Percentiles rank a stretch among this genome's conserved stretches.
phyloP scores from a whole-genome alignment of 2,797 vertebrate species.

The Coracias cyanogaster region DNA sequence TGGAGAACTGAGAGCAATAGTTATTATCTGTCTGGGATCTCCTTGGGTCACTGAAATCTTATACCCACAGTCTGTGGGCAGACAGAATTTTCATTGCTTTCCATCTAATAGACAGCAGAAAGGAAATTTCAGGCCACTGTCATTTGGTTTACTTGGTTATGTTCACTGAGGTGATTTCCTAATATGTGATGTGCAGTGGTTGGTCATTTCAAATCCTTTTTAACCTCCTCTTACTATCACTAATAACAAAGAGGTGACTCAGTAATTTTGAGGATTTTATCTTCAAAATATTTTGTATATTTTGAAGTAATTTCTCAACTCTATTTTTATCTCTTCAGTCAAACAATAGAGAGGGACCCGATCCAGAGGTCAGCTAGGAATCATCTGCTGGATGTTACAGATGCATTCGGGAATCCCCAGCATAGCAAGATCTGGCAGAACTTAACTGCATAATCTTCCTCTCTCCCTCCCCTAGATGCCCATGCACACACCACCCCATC shows the following conservation, averaged over 20 bases:
- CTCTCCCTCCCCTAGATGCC: not conserved
- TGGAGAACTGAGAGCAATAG: not conserved
- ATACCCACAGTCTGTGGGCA: not conserved
- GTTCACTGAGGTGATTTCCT: not conserved
- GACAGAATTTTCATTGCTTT: not conserved
- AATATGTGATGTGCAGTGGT: not conserved
- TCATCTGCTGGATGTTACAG: not conserved
- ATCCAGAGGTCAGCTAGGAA: not conserved
- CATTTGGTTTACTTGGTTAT: not conserved
- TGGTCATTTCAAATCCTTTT: not conserved
- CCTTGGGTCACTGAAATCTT: not conserved
- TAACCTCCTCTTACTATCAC: not conserved
- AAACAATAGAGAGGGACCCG: not conserved
- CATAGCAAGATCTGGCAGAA: not conserved
- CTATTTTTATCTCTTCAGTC: not conserved
- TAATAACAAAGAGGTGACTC: not conserved
- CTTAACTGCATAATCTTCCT: not conserved
- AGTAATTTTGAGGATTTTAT: not conserved
- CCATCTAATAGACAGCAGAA: not conserved
- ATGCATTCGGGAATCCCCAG: not conserved
- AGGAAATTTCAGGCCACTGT: not conserved
- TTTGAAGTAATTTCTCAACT: not conserved
- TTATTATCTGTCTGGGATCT: slow-evolving; percentile 27
- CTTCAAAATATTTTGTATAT: not conserved
- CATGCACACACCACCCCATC: accelerated